Evolutionary conservation across 2,113 vertebrate species (phyloP).

Genomic region (Psephotus haematonotus): DNA sequence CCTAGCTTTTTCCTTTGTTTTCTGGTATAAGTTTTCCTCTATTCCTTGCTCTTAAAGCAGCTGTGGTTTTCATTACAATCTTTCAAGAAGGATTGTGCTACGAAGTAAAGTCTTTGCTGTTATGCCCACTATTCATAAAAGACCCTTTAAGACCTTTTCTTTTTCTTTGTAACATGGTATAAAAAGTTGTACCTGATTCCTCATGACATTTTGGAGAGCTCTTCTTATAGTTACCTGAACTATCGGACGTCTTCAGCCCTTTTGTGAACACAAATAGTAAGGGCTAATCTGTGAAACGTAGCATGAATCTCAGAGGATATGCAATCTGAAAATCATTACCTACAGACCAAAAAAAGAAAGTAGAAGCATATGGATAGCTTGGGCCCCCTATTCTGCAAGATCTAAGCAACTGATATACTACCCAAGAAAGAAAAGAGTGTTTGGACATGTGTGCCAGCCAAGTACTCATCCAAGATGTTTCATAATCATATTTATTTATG

Average conservation of each 20-base stretch:
- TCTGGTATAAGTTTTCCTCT: not conserved
- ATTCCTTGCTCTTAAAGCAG: not conserved
- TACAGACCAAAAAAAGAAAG: slow-evolving; percentile 5
- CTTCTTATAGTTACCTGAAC: not conserved
- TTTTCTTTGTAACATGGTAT: not conserved
- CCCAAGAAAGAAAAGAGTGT: slow-evolving; percentile 26
- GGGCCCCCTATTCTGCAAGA: not conserved
- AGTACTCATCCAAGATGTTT: not conserved
- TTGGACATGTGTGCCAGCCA: slow-evolving; percentile 45
- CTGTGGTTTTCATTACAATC: not conserved
- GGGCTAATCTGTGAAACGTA: not conserved
- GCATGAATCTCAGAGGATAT: not conserved
- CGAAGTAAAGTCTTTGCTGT: not conserved
- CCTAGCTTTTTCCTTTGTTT: not conserved
- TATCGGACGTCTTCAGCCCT: not conserved
- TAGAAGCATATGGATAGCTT: not conserved
- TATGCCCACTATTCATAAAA: not conserved
- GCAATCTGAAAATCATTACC: not conserved
- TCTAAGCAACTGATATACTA: not conserved
- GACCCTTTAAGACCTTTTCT: not conserved
- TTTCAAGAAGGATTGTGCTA: not conserved
- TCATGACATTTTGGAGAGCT: not conserved
- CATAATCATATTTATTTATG: slow-evolving; percentile 1
- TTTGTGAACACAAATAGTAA: not conserved
- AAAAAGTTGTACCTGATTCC: not conserved